A percentile compares a stretch with the other conserved stretches of the same genome.
These are phyloP conservation scores for Philaethria dido DNA, from an alignment of 2,888 invertebrate species.

Conservation along the genomic window DNA sequence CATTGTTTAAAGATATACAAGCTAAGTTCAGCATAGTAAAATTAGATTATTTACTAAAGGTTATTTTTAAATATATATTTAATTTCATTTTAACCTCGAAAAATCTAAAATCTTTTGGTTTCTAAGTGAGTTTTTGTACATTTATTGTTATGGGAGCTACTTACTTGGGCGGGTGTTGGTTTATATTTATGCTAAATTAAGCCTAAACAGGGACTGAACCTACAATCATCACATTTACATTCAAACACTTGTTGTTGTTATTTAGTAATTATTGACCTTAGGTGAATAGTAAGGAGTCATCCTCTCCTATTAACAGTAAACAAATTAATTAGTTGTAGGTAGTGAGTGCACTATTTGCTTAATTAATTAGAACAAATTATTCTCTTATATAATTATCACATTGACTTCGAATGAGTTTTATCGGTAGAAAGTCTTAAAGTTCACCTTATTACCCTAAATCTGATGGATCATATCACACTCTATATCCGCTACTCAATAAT, in stretches of 20 bases:
- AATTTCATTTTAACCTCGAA: neutral
- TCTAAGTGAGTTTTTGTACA: neutral
- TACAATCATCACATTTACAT: too few species aligned
- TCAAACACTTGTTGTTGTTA: neutral
- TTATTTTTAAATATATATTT: neutral
- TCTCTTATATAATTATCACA: conserved; percentile 8
- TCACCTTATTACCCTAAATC: neutral
- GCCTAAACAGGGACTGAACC: too few species aligned
- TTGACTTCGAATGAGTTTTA: conserved; percentile 5
- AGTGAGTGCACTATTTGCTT: neutral
- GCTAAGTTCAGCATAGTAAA: too few species aligned
- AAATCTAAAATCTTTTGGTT: neutral
- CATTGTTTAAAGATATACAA: too few species aligned
- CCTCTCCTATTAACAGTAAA: conserved; percentile 2
- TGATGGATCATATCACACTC: too few species aligned
- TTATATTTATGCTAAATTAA: too few species aligned
- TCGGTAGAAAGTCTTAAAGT: conserved; percentile 12
- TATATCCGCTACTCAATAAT: too few species aligned
- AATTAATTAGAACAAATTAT: conserved; percentile 20
- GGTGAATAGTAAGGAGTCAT: neutral
- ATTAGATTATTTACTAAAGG: neutral
- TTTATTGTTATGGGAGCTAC: conserved; percentile 23
- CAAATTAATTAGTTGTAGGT: conserved; percentile 19
- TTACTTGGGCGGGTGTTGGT: conserved; percentile 5
- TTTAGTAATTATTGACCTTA: neutral